phyloP scores from a whole-genome alignment of 2,888 invertebrate genomes.

The Mechanitis messenoides region DNA sequence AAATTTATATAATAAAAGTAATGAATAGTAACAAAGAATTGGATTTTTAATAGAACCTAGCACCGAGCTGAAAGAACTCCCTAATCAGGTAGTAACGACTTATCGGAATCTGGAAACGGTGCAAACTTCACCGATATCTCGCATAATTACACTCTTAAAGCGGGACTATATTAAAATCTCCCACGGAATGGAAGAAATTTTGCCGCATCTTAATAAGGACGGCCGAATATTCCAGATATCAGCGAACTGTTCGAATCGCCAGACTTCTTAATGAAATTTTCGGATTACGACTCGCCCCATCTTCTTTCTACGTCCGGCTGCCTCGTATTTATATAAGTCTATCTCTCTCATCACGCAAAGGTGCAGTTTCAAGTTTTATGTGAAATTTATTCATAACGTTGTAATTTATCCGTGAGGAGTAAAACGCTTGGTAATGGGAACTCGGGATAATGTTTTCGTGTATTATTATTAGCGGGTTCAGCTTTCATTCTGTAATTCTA shows the following conservation, averaged over 20 bases:
- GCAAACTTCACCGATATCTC: constrained; percentile 40
- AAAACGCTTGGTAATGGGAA: constrained; percentile 67
- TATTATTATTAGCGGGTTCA: constrained; percentile 63
- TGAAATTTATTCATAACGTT: constrained; percentile 77
- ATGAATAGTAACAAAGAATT: constrained; percentile 8
- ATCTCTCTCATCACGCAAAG: constrained; percentile 64
- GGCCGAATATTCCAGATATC: constrained; percentile 71
- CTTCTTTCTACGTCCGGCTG: constrained; percentile 42
- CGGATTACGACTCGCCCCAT: constrained; percentile 65
- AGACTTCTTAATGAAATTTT: constrained; percentile 76
- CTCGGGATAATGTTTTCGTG: constrained; percentile 58
- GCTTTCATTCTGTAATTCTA: constrained; percentile 61
- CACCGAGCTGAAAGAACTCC: constrained; percentile 29
- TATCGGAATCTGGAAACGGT: constrained; percentile 36
- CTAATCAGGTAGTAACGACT: constrained; percentile 42
- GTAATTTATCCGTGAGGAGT: constrained; percentile 74
- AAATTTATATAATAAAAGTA: constrained; percentile 5
- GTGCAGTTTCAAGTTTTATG: constrained; percentile 75
- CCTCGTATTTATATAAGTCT: constrained; percentile 33
- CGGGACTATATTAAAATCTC: constrained; percentile 60
- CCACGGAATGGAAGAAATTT: constrained; percentile 59
- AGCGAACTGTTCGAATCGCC: constrained; percentile 65
- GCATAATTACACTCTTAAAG: constrained; percentile 51
- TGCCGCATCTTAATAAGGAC: constrained; percentile 60
- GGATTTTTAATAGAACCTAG: constrained; percentile 19